These are phyloP conservation scores for Isichthys henryi DNA, from an alignment of 2,113 vertebrate species.

Conservation along the genomic window DNA sequence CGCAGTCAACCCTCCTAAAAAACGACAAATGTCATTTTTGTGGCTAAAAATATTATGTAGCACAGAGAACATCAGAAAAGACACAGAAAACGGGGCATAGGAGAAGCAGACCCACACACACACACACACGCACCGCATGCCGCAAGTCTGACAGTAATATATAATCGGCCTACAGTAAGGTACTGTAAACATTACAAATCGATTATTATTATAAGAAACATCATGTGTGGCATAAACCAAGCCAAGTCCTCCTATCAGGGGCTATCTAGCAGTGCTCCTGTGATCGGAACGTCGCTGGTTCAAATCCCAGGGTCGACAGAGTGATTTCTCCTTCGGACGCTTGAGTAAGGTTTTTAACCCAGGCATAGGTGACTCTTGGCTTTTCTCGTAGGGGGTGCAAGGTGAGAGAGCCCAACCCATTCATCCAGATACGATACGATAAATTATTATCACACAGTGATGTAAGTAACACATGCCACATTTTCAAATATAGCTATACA, in stretches of 20 bases:
- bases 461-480: neutral
- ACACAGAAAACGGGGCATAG: neutral
- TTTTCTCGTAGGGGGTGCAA: neutral
- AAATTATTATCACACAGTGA: neutral
- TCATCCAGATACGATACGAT: neutral
- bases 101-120: neutral
- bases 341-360: constrained; percentile 41
- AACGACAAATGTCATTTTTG: constrained; percentile 13
- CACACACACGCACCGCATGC: neutral
- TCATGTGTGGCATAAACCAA: no score
- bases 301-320: neutral
- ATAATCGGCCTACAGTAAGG: neutral
- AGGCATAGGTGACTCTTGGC: neutral
- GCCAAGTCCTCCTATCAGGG: neutral
- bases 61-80: constrained; percentile 14
- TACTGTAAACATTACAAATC: no score
- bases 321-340: neutral
- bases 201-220: constrained; percentile 41
- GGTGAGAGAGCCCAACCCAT: neutral
- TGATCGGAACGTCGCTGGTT: neutral
- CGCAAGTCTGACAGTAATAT: neutral
- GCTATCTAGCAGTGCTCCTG: neutral
- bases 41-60: constrained; percentile 18
- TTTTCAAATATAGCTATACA: neutral
- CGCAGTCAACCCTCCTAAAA: neutral